Evolutionary conservation across 2,113 vertebrate species (phyloP), one percentile per base, ranked within the genome.

Genomic region (Sinocyclocheilus rhinocerous): DNA sequence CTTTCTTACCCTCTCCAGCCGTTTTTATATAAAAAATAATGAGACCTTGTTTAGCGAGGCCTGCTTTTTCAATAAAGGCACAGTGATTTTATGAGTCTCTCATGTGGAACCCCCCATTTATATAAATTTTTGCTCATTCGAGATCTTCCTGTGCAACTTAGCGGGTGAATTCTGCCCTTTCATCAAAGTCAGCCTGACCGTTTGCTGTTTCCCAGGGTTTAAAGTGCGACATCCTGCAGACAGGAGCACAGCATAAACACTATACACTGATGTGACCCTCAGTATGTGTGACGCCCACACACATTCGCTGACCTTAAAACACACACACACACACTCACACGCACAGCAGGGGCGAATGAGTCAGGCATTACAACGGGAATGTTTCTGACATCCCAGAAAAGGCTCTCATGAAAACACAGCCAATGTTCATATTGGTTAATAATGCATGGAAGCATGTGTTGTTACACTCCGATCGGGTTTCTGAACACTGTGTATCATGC

Each of bases 131-230:
- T 33, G 7, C 11, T 42, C 7, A 22, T 24, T 61, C n/a, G 6
- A 24, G 16, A 81, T 63, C 42, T 65, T 81, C 55, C 55, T 8
- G 33, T 42, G 65, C 6, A 65, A 65, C 77, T 36, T 39, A 12
- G 33, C 26, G 24, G 13, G 57, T 15, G 16, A 39, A 67, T 63
- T 55, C 59, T 52, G 57, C 59, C 45, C 75, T 36, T 85, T 85
- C 39, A 33, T 69, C 84, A 85, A 78, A 78, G 75, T 85, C 84
- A 78, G 61, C 26, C 75, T 39, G 73, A 39, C 84, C 52, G 75
- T 69, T 48, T 52, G 75, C 59, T 36, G 59, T 26, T 67, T n/a
- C 61, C 45, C 22, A 6, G 45, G 45, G 59, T 76, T 76, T 50
- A 65, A 85, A 33, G 45, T 69, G 84, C 6, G 45, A 69, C 9